Evolutionary conservation across 2,888 invertebrate species (phyloP), one percentile per base, ranked within the genome.

Genomic region (Serrognathus titanus): DNA sequence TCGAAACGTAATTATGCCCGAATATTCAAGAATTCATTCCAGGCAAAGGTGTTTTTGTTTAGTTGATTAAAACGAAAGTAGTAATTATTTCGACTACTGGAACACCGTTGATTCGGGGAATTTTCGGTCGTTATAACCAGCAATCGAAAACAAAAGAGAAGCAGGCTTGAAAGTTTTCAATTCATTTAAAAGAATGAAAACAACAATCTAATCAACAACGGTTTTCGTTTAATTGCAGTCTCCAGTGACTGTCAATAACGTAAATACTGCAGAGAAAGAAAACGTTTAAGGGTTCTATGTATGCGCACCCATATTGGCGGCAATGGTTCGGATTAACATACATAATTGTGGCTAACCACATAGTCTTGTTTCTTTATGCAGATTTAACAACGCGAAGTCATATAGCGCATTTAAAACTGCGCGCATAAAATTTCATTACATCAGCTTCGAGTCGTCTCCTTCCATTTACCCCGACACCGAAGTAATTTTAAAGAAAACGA

Each of bases 351-450:
- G 64, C 64, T 65, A 63, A 64, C 65, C 65, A 31, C 62, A 68
- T 64, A 67, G 38, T 49, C 49, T 49, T 49, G 55, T 55, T 55
- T 46, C 51, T 46, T 46, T 39, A 47, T 51, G 51, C 51, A 55
- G 55, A 71, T 71, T 31, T 69, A 69, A 64, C 68, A 67, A 68
- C 68, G 64, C 66, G 63, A 65, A 69, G 68, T 69, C 69, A 70
- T 69, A 70, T 70, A 68, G 69, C 70, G 66, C 69, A 64, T 67
- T 69, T 64, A 58, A 60, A 61, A 16, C 40, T 48, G 48, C 41
- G 35, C 48, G 41, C 53, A 48, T 54, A 48, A 48, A 48, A 48
- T 54, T 54, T 54, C 53, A 54, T 54, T 54, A 48, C 53, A 48
- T 53, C 53, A 53, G n/a, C 43, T 16, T 43, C 20, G 16, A 2